These are phyloP conservation scores for Erpornis zantholeuca DNA, from an alignment of 2,113 vertebrate species.

Conservation along the genomic window DNA sequence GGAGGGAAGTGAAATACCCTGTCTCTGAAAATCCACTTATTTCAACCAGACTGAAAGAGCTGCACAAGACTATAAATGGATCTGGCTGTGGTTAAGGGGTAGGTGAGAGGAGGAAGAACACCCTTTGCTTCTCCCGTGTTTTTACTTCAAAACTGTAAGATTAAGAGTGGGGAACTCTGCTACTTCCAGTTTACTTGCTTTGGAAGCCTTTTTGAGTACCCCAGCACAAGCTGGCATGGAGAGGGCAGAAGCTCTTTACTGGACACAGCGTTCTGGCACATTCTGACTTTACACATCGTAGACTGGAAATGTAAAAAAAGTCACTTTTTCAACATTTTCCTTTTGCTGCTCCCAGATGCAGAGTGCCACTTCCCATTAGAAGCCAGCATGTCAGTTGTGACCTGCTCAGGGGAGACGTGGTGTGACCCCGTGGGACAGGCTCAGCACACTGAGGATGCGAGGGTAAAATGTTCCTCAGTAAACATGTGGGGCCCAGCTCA, in stretches of 20 bases:
- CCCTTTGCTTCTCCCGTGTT: not conserved
- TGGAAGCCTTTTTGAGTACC: not conserved
- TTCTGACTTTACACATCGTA: not conserved
- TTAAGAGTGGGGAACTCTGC: not conserved
- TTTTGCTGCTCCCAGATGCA: not conserved
- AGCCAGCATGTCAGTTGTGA: not conserved
- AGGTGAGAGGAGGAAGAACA: not conserved
- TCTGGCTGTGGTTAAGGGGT: not conserved
- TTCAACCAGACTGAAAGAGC: constrained; percentile 25
- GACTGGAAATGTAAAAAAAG: not conserved
- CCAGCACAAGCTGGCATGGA: not conserved
- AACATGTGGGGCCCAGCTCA: not conserved
- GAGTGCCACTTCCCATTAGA: constrained; percentile 14
- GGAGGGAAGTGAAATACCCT: constrained; percentile 45
- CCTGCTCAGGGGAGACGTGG: not conserved
- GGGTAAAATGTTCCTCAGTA: not conserved
- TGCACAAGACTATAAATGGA: not conserved
- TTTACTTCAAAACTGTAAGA: not conserved
- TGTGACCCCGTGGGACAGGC: not conserved
- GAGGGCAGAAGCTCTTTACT: not conserved
- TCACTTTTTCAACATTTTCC: not conserved
- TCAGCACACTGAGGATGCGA: not conserved
- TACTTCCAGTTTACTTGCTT: not conserved
- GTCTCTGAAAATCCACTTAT: constrained; percentile 32
- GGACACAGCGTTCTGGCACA: not conserved